Evolutionary conservation across 2,113 vertebrate genomes (phyloP).

Genomic region (Barbus barbus): DNA sequence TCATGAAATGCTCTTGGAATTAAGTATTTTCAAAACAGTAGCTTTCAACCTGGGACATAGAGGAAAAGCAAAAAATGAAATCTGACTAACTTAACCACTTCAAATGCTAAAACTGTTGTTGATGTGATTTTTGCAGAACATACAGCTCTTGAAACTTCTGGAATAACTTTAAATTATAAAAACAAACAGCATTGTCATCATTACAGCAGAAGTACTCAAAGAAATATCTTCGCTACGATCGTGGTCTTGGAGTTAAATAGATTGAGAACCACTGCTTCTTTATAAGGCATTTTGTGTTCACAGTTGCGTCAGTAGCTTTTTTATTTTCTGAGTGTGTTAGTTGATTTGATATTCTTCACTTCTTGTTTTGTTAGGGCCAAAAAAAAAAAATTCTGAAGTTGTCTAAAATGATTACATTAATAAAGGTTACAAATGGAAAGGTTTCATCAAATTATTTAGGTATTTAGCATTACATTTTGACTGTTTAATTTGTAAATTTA

Average conservation of each 20-base stretch:
- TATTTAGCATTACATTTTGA: too few relatives aligned
- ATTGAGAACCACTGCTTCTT: background rate
- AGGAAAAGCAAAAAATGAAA: background rate
- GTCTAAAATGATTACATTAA: background rate
- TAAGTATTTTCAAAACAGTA: background rate
- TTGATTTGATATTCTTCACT: background rate
- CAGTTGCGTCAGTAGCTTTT: background rate
- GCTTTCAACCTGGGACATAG: background rate
- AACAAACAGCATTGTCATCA: background rate
- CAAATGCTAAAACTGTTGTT: background rate
- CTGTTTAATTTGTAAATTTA: background rate
- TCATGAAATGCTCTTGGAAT: too few relatives aligned
- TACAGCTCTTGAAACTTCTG: background rate
- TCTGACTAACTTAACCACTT: background rate
- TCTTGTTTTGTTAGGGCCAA: background rate
- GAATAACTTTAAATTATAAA: background rate
- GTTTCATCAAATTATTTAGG: background rate
- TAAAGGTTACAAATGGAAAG: background rate
- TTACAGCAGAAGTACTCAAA: background rate
- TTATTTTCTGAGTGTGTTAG: background rate
- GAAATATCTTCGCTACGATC: background rate
- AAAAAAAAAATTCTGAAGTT: background rate
- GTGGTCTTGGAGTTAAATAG: background rate
- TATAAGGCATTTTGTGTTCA: background rate
- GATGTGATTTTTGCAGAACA: background rate